These are phyloP conservation scores for Aelia acuminata DNA, from an alignment of 2,888 invertebrate genomes.

Conservation along the genomic window DNA sequence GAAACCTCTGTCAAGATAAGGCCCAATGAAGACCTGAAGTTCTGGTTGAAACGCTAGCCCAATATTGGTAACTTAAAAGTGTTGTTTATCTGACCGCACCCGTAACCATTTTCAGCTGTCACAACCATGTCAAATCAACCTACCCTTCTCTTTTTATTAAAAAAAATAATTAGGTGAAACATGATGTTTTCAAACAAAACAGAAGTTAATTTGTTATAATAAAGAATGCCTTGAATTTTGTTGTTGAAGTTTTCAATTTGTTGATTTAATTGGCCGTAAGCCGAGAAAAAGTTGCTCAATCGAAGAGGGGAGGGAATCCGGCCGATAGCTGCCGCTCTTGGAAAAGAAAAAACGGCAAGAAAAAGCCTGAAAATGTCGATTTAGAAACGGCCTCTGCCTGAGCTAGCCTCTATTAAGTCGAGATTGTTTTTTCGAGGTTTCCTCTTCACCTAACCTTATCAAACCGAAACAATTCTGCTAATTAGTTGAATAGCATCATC, in stretches of 20 bases:
- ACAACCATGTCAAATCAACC: no score
- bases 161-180: no score
- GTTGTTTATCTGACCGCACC: no score
- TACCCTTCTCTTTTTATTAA: no score
- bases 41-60: no score
- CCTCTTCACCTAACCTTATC: slow-evolving; percentile 23
- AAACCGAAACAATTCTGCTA: neutral
- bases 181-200: no score
- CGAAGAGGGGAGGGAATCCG: neutral
- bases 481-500: slow-evolving; percentile 20
- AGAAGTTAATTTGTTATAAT: neutral
- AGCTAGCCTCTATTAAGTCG: neutral
- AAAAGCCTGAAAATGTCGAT: slow-evolving; percentile 45
- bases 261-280: neutral
- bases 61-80: no score
- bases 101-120: no score
- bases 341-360: slow-evolving; percentile 2
- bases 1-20: no score
- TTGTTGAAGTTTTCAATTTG: neutral
- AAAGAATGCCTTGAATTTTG: no score
- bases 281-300: neutral
- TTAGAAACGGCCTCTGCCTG: neutral
- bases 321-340: slow-evolving; percentile 7
- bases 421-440: neutral
- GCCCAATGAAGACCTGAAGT: no score